Base-by-base conservation (phyloP, 2,113 vertebrate genomes). In the Climacteris rufus region DNA sequence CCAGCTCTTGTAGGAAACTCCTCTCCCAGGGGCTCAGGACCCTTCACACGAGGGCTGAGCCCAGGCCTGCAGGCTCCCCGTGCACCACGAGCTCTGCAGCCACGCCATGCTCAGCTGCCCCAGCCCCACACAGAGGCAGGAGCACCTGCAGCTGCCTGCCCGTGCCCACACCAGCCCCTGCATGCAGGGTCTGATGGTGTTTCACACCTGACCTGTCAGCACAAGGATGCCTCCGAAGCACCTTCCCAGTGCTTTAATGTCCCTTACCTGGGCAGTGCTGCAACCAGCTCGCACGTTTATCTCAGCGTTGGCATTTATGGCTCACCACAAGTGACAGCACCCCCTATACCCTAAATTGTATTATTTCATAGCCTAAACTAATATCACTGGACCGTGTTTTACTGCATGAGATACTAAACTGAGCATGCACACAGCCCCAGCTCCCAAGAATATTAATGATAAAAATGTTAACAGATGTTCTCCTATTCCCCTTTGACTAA, bases 361-460 rank as follows among this genome's bases (percentile, higher is more conserved):
- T 69, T 90, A 85, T 74, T 90, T 65, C 69, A 76, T 13, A 63
- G 70, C 59, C 61, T 95, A 83, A 95, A 79, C 78, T 85, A 47
- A 85, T 92, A 77, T 83, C 82, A 33, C n/a, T 47, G 52, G 61
- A 84, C 61, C 66, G 33, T 24, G 40, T 79, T 89, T 76, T 61
- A 66, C 74, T 89, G 69, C n/a, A 12, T 9, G 70, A 83, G 53
- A 68, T 27, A 35, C 37, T 59, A 47, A 74, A 61, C 33, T 44
- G 61, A 78, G 31, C 50, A 47, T 13, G 47, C 53, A 72, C 61
- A 69, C 23, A 76, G 45, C 63, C 23, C 53, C 23, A 60, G 53
- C 16, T 69, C 71, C 59, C 20, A 19, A 56, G 53, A 83, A 77
- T 39, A 85, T 85, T 76, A 69, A 83, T 47, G 54, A 66, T 40